These are phyloP conservation scores for Coilia nasus DNA, from an alignment of 2,797 vertebrate genomes.

Conservation along the genomic window DNA sequence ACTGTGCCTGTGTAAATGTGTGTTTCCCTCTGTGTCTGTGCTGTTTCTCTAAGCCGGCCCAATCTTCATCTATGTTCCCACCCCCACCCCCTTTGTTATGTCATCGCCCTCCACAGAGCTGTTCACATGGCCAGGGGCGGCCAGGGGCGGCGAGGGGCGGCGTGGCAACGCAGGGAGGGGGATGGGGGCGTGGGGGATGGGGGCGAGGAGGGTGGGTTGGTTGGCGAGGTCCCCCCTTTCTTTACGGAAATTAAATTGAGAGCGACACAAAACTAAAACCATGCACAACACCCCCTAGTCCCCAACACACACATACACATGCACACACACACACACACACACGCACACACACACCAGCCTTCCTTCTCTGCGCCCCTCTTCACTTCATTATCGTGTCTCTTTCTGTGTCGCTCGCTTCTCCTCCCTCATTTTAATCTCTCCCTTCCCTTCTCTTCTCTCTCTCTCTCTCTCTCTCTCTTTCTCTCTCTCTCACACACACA, in stretches of 20 bases:
- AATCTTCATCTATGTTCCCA: not conserved
- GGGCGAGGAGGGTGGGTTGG: not conserved
- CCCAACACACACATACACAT: not conserved
- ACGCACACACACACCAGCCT: not conserved
- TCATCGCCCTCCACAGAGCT: not conserved
- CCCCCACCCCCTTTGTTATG: not conserved
- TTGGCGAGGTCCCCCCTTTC: not conserved
- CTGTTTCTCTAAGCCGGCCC: not conserved
- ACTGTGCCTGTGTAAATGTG: not conserved
- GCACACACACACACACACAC: constrained; percentile 12
- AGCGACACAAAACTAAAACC: not conserved
- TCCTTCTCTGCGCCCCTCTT: constrained; percentile 44
- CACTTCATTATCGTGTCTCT: constrained; percentile 55
- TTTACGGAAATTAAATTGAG: not conserved
- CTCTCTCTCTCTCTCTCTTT: constrained; percentile 26
- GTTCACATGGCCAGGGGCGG: not conserved
- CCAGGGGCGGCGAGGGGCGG: not conserved
- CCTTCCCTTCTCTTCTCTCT: constrained; percentile 27
- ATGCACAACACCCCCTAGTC: not conserved
- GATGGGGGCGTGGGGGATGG: not conserved
- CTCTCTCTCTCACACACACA: constrained; percentile 50
- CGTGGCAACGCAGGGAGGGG: not conserved
- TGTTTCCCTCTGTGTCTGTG: not conserved
- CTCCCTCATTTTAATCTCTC: constrained; percentile 46
- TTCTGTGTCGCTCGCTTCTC: constrained; percentile 35